Evolutionary conservation across 1,140 invertebrate genomes (phyloP).

Genomic region (Drosophila watanabei): DNA sequence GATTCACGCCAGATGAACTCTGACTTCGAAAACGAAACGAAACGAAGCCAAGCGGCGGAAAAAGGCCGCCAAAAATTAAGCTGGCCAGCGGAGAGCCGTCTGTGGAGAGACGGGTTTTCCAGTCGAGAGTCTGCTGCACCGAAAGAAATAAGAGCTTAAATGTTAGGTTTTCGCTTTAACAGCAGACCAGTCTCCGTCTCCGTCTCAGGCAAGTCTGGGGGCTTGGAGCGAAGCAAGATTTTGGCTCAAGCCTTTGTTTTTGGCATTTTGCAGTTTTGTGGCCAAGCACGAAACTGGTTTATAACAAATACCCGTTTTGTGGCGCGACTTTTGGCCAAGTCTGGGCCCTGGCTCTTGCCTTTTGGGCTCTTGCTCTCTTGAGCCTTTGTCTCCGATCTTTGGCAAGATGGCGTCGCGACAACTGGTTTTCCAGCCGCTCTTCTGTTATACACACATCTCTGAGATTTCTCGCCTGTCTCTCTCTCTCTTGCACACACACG

Average conservation of each 20-base stretch:
- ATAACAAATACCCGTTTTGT: constrained; percentile 26
- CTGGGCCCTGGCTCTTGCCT: background rate
- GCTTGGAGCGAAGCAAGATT: constrained; percentile 1
- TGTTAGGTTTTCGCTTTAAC: background rate
- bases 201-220: constrained; percentile 4
- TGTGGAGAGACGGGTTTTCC: constrained; percentile 27
- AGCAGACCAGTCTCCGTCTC: constrained; percentile 3
- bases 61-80: constrained; percentile 48
- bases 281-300: constrained; percentile 60
- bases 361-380: constrained; percentile 66
- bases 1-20: constrained; percentile 31
- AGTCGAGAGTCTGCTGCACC: background rate
- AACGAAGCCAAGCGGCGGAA: constrained; percentile 11
- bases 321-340: constrained; percentile 51
- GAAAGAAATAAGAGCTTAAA: background rate
- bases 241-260: constrained; percentile 7
- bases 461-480: constrained; percentile 3
- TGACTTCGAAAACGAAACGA: constrained; percentile 36
- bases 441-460: constrained; percentile 61
- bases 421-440: constrained; percentile 64
- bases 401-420: constrained; percentile 72
- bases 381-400: constrained; percentile 49
- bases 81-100: background rate
- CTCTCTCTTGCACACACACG: background rate
- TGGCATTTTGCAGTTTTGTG: constrained; percentile 64